A percentile compares a stretch with the other conserved stretches of the same genome.
Evolutionary conservation across 2,797 vertebrate species (phyloP).

Genomic region (Phrynocephalus forsythii): DNA sequence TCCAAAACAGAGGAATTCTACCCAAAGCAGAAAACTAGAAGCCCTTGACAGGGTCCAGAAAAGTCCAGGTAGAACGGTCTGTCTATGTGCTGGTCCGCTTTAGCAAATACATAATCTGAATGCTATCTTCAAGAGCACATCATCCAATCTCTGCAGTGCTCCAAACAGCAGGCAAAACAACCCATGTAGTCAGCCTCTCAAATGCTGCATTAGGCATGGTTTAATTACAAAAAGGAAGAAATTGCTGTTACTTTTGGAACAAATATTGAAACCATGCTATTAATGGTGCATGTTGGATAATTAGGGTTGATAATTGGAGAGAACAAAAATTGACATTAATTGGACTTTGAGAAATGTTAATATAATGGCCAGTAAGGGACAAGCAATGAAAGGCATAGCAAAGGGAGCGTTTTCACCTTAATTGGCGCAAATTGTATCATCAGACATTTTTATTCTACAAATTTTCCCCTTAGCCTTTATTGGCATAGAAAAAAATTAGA

Average conservation of each 20-base stretch:
- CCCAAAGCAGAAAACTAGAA: too few relatives aligned
- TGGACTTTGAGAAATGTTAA: slow-evolving; percentile 14
- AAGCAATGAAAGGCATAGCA: background rate
- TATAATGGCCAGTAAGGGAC: slow-evolving; percentile 2
- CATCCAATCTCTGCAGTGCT: too few relatives aligned
- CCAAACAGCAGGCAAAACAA: too few relatives aligned
- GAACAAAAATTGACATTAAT: slow-evolving; percentile 15
- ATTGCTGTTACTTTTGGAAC: slow-evolving; percentile 4
- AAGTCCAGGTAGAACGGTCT: too few relatives aligned
- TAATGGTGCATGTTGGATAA: slow-evolving; percentile 28
- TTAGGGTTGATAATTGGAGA: slow-evolving; percentile 1
- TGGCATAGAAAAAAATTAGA: background rate
- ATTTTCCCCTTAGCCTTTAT: too few relatives aligned
- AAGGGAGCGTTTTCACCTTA: background rate
- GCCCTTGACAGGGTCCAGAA: too few relatives aligned
- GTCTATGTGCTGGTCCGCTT: too few relatives aligned
- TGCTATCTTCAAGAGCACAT: too few relatives aligned
- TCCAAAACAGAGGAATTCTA: too few relatives aligned
- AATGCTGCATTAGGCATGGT: background rate
- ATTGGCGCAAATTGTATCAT: background rate
- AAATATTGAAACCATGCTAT: slow-evolving; percentile 18
- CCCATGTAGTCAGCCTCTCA: background rate
- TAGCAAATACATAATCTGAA: too few relatives aligned
- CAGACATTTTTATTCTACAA: too few relatives aligned
- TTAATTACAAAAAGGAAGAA: background rate